A percentile compares a stretch with the other conserved stretches of the same genome.
These are phyloP conservation scores for Drosophila mojavensis DNA, from an alignment of 1,140 invertebrate species.

Conservation along the genomic window DNA sequence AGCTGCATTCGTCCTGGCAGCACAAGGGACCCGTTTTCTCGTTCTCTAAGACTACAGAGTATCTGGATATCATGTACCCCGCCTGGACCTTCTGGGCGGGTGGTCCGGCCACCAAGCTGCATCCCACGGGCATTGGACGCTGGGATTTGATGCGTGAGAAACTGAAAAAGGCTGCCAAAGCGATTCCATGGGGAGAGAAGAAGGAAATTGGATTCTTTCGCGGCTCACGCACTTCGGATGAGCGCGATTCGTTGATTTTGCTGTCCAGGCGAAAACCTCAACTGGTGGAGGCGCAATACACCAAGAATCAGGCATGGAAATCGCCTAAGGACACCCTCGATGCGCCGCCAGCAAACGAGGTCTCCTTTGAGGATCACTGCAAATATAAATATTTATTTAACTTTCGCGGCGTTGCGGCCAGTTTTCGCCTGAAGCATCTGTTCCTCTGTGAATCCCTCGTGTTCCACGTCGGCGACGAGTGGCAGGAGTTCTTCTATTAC, in stretches of 20 bases:
- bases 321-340: slow-evolving; percentile 95
- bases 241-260: slow-evolving; percentile 95
- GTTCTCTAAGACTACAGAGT: slow-evolving; percentile 95
- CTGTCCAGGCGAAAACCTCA: slow-evolving; percentile 91
- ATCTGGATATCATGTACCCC: slow-evolving; percentile 97
- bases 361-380: slow-evolving; percentile 96
- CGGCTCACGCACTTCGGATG: slow-evolving; percentile 95
- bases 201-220: slow-evolving; percentile 92
- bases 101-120: slow-evolving; percentile 96
- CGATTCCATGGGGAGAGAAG: slow-evolving; percentile 93
- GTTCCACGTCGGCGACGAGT: slow-evolving; percentile 97
- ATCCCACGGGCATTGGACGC: slow-evolving; percentile 95
- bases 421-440: slow-evolving; percentile 98
- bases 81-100: slow-evolving; percentile 99
- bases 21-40: slow-evolving; percentile 92
- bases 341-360: slow-evolving; percentile 92
- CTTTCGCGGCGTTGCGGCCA: slow-evolving; percentile 97
- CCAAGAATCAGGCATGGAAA: slow-evolving; percentile 99
- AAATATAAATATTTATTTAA: slow-evolving; percentile 98
- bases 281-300: slow-evolving; percentile 96
- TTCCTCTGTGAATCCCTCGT: slow-evolving; percentile 97
- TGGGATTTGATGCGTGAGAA: slow-evolving; percentile 94
- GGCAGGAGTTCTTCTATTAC: slow-evolving; percentile 98
- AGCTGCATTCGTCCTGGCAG: slow-evolving; percentile 85
- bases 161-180: slow-evolving; percentile 88